Conservation (phyloP, 2,888 invertebrate species). For the Drosophila nr. perissopoda region DNA sequence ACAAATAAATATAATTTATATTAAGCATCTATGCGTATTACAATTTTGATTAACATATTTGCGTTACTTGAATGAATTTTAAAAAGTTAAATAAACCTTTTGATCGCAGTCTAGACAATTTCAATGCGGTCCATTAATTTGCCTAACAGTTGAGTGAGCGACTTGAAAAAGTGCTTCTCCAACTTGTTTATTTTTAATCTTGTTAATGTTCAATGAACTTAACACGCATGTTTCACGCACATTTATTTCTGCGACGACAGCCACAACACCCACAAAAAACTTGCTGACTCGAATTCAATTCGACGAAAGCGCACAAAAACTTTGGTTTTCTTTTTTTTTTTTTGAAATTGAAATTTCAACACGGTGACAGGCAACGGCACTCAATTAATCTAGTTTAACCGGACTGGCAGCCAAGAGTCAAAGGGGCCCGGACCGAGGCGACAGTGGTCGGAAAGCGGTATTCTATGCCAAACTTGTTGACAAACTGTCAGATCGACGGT, state of each 20-base stretch:
- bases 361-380: conserved; percentile 56
- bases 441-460: conserved; percentile 42
- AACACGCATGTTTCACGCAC: conserved; percentile 54
- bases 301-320: conserved; percentile 45
- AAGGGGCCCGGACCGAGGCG: conserved; percentile 34
- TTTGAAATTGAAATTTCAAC: conserved; percentile 35
- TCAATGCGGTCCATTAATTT: conserved; percentile 25
- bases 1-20: not conserved
- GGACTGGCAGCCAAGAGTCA: conserved; percentile 67
- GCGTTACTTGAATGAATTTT: not conserved
- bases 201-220: conserved; percentile 75
- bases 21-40: not conserved
- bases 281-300: conserved; percentile 68
- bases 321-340: conserved; percentile 20
- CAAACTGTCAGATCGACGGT: conserved; percentile 58
- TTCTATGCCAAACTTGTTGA: conserved; percentile 74
- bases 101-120: conserved; percentile 44
- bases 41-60: not conserved
- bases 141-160: conserved; percentile 40
- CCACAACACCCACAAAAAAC: conserved; percentile 51
- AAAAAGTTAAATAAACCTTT: not conserved
- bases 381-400: conserved; percentile 82
- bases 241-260: conserved; percentile 40
- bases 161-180: conserved; percentile 42
- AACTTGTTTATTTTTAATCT: conserved; percentile 69